Evolutionary conservation across 2,888 invertebrate genomes (phyloP).

Genomic region (Drosophila fungiperda): DNA sequence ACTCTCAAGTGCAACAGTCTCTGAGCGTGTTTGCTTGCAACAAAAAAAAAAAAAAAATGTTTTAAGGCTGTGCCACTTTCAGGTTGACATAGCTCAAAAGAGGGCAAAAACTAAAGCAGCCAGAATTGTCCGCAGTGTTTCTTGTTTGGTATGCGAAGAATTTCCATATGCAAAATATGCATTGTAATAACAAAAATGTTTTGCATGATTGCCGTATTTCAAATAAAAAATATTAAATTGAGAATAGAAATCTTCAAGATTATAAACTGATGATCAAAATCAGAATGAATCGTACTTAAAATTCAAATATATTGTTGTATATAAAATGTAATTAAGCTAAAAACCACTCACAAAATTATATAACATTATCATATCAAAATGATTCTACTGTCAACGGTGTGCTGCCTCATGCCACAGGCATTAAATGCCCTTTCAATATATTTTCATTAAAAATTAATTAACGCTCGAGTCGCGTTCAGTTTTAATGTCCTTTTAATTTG

Average conservation of each 20-base stretch:
- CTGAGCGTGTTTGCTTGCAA: constrained; percentile 7
- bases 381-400: neutral
- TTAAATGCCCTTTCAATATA: constrained; percentile 73
- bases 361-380: constrained; percentile 13
- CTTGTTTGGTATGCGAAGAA: neutral
- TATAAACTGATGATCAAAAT: neutral
- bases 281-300: neutral
- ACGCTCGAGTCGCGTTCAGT: constrained; percentile 32
- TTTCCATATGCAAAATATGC: neutral
- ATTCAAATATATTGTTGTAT: neutral
- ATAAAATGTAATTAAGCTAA: neutral
- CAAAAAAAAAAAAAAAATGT: neutral
- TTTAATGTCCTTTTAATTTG: constrained; percentile 73
- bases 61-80: constrained; percentile 24
- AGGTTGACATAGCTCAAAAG: neutral
- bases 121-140: neutral
- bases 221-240: neutral
- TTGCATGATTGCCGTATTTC: neutral
- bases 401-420: constrained; percentile 33
- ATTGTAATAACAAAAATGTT: neutral
- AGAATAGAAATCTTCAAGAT: neutral
- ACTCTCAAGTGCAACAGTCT: constrained; percentile 39
- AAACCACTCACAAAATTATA: neutral
- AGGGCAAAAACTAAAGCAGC: neutral
- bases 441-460: constrained; percentile 77